phyloP scores from a whole-genome alignment of 2,888 invertebrate genomes.

The Mythimna albipuncta region DNA sequence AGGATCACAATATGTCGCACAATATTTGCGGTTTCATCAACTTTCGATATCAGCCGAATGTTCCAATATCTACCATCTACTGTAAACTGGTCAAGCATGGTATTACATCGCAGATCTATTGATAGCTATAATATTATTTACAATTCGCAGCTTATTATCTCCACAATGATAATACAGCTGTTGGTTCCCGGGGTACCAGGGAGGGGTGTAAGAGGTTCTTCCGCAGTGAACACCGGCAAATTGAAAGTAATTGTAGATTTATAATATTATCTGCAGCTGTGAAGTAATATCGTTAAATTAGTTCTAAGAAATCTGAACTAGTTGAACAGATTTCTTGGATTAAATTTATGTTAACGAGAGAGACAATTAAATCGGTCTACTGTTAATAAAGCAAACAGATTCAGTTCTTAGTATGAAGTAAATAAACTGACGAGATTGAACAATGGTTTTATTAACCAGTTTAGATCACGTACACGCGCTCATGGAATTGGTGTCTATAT shows the following conservation, averaged over 20 bases:
- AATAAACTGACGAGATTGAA: no score
- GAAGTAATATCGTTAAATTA: no score
- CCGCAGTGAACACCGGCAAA: conserved; percentile 15
- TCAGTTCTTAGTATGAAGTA: no score
- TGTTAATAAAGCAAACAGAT: no score
- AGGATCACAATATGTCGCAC: neutral
- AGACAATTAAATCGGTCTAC: no score
- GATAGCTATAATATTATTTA: conserved; percentile 4
- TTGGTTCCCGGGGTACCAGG: neutral
- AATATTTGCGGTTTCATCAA: conserved; percentile 4
- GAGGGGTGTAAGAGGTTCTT: neutral
- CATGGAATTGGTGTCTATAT: no score
- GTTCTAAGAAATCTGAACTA: no score
- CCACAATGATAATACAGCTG: conserved; percentile 34
- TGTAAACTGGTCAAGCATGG: conserved; percentile 23
- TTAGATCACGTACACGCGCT: no score
- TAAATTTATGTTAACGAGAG: no score
- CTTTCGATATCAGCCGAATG: neutral
- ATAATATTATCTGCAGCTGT: no score
- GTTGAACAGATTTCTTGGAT: no score
- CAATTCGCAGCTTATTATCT: conserved; percentile 20
- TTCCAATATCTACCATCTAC: conserved; percentile 4
- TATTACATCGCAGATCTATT: conserved; percentile 5
- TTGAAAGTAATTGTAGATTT: conserved; percentile 25
- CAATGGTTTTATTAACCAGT: no score